These are phyloP conservation scores for Thalassophryne amazonica DNA, from an alignment of 2,797 vertebrate genomes.

Conservation along the genomic window DNA sequence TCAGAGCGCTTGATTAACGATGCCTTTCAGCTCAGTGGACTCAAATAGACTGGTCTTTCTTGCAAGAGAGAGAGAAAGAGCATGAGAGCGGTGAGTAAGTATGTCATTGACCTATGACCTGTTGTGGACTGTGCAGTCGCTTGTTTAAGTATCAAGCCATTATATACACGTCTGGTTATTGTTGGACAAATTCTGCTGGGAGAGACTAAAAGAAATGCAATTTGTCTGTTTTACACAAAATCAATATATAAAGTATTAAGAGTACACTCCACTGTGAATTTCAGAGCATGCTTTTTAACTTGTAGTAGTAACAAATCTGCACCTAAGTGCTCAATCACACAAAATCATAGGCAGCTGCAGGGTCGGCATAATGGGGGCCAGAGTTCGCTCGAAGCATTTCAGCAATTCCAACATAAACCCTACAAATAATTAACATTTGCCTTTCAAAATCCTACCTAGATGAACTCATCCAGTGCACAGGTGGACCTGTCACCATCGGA, in stretches of 20 bases:
- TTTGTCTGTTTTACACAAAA: background rate
- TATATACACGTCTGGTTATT: background rate
- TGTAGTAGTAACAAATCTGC: background rate
- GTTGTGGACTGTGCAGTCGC: conserved; percentile 1
- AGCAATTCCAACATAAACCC: too few relatives aligned
- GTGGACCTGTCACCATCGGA: too few relatives aligned
- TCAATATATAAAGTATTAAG: conserved; percentile 5
- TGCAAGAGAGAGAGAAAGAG: background rate
- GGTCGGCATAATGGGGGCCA: too few relatives aligned
- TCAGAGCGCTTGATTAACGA: conserved; percentile 68
- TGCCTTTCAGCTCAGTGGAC: conserved; percentile 41
- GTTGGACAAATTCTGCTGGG: background rate
- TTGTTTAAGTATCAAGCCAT: conserved; percentile 18
- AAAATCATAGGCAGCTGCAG: background rate
- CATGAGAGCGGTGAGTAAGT: background rate
- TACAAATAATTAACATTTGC: too few relatives aligned
- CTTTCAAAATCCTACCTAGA: too few relatives aligned
- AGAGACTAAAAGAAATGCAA: background rate
- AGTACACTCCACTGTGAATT: background rate
- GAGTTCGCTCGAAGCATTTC: too few relatives aligned
- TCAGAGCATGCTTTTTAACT: background rate
- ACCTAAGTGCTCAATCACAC: background rate
- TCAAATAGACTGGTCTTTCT: conserved; percentile 34
- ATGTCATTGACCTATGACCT: conserved; percentile 29
- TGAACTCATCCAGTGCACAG: too few relatives aligned